Conservation (phyloP, 2,113 vertebrate genomes). For the Trematocara macrostoma region DNA sequence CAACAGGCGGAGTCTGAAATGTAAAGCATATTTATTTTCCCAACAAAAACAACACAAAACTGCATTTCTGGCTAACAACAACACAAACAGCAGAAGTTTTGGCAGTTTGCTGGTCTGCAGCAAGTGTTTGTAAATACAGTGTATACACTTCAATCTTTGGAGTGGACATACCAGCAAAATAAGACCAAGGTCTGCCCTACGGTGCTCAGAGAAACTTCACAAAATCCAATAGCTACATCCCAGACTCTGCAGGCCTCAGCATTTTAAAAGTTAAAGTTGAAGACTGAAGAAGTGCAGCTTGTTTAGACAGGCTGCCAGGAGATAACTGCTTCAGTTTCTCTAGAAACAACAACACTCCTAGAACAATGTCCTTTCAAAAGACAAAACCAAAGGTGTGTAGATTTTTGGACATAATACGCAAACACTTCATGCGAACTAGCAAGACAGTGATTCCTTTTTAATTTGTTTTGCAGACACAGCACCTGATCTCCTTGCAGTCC, state of each 20-base stretch:
- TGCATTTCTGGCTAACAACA: fast-evolving
- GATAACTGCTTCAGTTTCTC: neutral
- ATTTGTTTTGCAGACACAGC: neutral
- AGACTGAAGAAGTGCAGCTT: neutral
- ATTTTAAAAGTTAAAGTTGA: neutral
- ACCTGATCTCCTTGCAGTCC: neutral
- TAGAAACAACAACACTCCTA: neutral
- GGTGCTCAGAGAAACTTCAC: neutral
- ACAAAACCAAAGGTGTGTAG: neutral
- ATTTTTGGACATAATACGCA: neutral
- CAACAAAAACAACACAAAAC: neutral
- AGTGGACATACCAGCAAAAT: neutral
- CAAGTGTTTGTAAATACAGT: neutral
- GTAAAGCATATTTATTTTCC: neutral
- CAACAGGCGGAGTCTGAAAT: neutral
- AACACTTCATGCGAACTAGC: neutral
- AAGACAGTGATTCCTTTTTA: fast-evolving
- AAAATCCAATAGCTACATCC: neutral
- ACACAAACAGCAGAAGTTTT: neutral
- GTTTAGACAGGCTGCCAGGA: neutral
- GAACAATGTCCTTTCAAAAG: neutral
- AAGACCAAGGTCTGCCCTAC: fast-evolving
- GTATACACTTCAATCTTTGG: neutral
- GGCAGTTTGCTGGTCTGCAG: neutral
- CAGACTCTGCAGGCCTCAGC: neutral